Conservation (phyloP, 2,888 invertebrate genomes). For the Nemotelus pantherinus region DNA sequence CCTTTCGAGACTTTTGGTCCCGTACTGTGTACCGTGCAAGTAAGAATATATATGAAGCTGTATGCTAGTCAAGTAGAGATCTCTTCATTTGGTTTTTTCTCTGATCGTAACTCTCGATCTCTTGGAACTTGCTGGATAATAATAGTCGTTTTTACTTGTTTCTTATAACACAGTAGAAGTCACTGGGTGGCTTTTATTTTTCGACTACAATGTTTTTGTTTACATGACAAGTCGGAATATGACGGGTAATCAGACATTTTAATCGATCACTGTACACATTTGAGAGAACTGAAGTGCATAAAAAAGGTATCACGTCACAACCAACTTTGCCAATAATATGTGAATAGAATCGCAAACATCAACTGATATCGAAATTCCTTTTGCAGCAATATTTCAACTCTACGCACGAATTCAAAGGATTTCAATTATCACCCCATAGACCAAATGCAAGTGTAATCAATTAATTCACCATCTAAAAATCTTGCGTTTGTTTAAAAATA, state of each 20-base stretch:
- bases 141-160: constrained; percentile 2
- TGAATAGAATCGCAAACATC: too few relatives aligned
- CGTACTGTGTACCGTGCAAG: too few relatives aligned
- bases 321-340: too few relatives aligned
- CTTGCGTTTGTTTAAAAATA: too few relatives aligned
- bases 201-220: constrained; percentile 23
- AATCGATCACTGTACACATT: constrained; percentile 17
- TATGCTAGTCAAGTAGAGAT: background rate
- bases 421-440: too few relatives aligned
- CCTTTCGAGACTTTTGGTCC: constrained; percentile 27
- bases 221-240: constrained; percentile 12
- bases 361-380: too few relatives aligned
- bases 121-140: background rate
- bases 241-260: constrained; percentile 28
- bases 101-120: constrained; percentile 5
- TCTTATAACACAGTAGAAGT: background rate
- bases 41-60: too few relatives aligned
- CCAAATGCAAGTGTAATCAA: too few relatives aligned
- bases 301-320: too few relatives aligned
- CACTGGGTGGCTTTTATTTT: constrained; percentile 30
- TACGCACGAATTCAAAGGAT: too few relatives aligned
- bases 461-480: too few relatives aligned
- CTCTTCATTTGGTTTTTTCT: constrained; percentile 21
- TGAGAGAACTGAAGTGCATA: background rate
- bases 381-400: too few relatives aligned